Percentiles rank a stretch among this genome's conserved stretches.
These are phyloP conservation scores for Agonopterix arenella DNA, from an alignment of 2,888 invertebrate species.

Conservation along the genomic window DNA sequence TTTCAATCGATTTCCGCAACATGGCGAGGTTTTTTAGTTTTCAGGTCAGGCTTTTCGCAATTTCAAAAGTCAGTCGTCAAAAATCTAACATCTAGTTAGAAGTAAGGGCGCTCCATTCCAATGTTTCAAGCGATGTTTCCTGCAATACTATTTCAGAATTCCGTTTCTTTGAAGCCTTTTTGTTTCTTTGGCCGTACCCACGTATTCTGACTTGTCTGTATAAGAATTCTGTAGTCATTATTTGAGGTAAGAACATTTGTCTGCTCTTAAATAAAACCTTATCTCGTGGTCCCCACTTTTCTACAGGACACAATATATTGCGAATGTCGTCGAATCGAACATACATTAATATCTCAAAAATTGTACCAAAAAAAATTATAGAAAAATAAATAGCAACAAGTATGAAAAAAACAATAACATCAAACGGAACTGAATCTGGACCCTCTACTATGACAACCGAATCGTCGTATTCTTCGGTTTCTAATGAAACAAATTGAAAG, in stretches of 20 bases:
- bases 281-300: conserved; percentile 59
- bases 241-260: conserved; percentile 66
- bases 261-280: conserved; percentile 52
- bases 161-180: conserved; percentile 4
- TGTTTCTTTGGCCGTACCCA: conserved; percentile 33
- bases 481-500: conserved; percentile 21
- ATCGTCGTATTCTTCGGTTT: conserved; percentile 20
- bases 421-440: conserved; percentile 12
- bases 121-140: conserved; percentile 13
- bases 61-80: no score
- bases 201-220: conserved; percentile 63
- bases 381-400: conserved; percentile 21
- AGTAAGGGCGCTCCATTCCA: conserved; percentile 40
- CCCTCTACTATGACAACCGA: conserved; percentile 19
- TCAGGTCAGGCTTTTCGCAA: no score
- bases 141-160: background rate
- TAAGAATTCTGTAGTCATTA: conserved; percentile 69
- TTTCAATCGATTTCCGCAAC: no score
- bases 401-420: conserved; percentile 24
- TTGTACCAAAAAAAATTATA: conserved; percentile 36
- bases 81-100: conserved; percentile 29
- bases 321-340: background rate
- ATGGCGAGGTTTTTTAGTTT: no score
- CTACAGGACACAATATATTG: conserved; percentile 27
- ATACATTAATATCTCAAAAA: conserved; percentile 25